Base-by-base conservation (phyloP, 2,888 invertebrate species). In the Calameuta idolon region DNA sequence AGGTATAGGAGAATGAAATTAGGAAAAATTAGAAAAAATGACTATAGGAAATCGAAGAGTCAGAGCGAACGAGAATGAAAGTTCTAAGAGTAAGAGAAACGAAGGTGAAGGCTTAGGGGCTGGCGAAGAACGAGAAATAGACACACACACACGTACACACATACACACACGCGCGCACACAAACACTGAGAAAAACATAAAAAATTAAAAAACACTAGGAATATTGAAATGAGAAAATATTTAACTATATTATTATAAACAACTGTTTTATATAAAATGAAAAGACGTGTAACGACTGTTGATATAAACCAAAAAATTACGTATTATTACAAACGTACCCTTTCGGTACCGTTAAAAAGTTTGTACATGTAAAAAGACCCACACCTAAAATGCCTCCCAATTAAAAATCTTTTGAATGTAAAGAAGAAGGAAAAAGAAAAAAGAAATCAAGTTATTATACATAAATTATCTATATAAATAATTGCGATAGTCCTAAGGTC, bases 301-400 rank as follows among this genome's bases (percentile, higher is more conserved):
- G 71, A 71, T 71, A 34, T 34, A 71, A 71, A 71, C 71, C 31
- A 71, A 71, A 71, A 15, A 71, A 71, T 71, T 71, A 71, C 71
- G 71, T 34, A 34, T 71, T 71, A 34, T 33, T 31, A 34, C 31
- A 15, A 30, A 34, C 31, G 71, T 34, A 34, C 71, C 71, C 31
- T 31, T 76, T 74, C 80, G 81, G 80, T 80, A 83, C 78, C 80
- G 79, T 84, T 81, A 84, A 84, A 83, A 81, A 82, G 83, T 86
- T 85, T 86, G 81, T 85, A 86, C 85, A 83, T 85, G 85, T 86
- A 84, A 85, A 84, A 85, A 87, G 79, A 85, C 82, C 83, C 83
- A 84, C 83, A 85, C 86, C 85, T 86, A 85, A 87, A 85, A 85
- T 85, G 83, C 85, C 84, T 85, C 86, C 83, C 82, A 79, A 71